These are phyloP conservation scores for Drosophila oshimai DNA, from an alignment of 1,140 invertebrate species.

Conservation along the genomic window DNA sequence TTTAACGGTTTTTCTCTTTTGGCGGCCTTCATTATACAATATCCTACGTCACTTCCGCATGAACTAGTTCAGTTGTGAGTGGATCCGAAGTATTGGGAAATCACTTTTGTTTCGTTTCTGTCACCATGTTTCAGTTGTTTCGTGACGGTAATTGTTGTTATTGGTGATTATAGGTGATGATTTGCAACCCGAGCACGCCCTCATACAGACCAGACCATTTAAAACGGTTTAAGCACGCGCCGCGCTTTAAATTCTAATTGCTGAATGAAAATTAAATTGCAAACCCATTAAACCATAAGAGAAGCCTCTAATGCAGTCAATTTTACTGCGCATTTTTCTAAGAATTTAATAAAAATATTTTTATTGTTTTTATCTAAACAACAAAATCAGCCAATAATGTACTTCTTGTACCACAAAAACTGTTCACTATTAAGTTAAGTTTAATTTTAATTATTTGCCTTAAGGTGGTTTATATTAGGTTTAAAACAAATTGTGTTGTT, in stretches of 20 bases:
- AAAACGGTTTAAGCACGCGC: conserved; percentile 23
- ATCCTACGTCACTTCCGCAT: conserved; percentile 61
- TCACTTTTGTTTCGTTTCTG: neutral
- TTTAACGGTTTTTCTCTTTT: conserved; percentile 33
- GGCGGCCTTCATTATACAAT: conserved; percentile 53
- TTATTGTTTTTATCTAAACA: too few relatives aligned
- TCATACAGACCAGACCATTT: neutral
- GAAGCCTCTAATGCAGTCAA: neutral
- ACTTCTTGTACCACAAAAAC: too few relatives aligned
- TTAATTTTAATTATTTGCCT: too few relatives aligned
- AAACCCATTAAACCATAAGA: neutral
- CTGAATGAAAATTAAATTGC: conserved; percentile 19
- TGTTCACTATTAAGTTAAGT: too few relatives aligned
- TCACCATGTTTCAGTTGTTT: conserved; percentile 11
- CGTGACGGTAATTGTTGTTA: conserved; percentile 53
- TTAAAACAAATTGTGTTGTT: neutral
- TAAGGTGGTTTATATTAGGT: too few relatives aligned
- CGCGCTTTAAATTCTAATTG: conserved; percentile 51
- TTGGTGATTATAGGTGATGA: conserved; percentile 20
- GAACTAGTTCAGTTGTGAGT: conserved; percentile 47
- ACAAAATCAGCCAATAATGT: too few relatives aligned
- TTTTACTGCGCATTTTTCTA: neutral
- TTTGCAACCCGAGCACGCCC: conserved; percentile 44
- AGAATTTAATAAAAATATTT: neutral
- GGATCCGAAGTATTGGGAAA: conserved; percentile 43